Evolutionary conservation across 2,797 vertebrate genomes (phyloP), one percentile per base, ranked within the genome.

Genomic region (Gastrophryne carolinensis): DNA sequence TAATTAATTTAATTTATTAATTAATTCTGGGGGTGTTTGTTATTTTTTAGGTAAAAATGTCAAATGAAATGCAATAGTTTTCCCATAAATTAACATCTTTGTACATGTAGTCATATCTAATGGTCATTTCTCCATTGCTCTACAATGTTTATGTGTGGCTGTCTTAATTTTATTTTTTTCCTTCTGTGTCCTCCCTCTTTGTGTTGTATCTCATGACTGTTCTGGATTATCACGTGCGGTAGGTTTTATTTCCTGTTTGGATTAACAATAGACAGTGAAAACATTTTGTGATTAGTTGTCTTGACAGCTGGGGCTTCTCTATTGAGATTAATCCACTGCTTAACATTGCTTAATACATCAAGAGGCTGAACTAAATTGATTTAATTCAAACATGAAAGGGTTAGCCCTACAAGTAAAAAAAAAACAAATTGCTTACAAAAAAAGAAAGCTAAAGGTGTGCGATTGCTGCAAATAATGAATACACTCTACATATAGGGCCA

Each of bases 141-240:
- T 85, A 83, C 80, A 85, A 88, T 83, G 86, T 91, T 92, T 94
- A 90, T 94, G 94, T 94, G 91, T 98, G 90, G 94, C 92, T 98
- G 91, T 94, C 98, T 98, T 98, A 98, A 99, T 97, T 95, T 97
- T 92, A 94, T 95, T 96, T 98, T n/a, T 92, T 98, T 96, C 97
- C 97, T 97, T 97, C 94, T 96, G 91, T 98, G 95, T 98, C 93
- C 95, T 96, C 92, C 95, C 95, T 96, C 93, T 97, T 94, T 97
- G 86, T 98, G 93, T 98, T 98, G 86, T 98, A 92, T 98, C 95
- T 97, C 95, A 96, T 98, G 96, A 98, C 97, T 97, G 91, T 97
- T 93, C 97, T 95, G 96, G 95, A 98, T 94, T 95, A 91, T 94
- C 94, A 91, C 90, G 95, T 94, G 96, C 94, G 97, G 97, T 98